These are phyloP conservation scores for Synanthedon formicaeformis DNA, from an alignment of 2,888 invertebrate genomes.

Conservation along the genomic window DNA sequence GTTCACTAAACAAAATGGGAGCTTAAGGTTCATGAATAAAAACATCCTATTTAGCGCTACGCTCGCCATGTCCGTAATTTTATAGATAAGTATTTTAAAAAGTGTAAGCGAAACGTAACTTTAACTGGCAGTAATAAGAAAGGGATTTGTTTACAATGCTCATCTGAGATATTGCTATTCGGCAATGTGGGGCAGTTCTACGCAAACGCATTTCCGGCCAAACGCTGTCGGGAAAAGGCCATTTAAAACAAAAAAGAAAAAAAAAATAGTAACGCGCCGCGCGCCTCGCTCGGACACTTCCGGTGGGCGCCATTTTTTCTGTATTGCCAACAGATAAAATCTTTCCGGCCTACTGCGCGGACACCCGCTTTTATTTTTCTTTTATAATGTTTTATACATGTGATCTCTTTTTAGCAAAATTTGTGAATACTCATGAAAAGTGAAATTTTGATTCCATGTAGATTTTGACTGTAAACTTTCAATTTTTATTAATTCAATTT, in stretches of 20 bases:
- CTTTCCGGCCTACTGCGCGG: constrained; percentile 68
- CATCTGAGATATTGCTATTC: constrained; percentile 43
- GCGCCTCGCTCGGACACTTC: constrained; percentile 68
- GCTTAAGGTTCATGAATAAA: constrained; percentile 66
- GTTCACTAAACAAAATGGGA: constrained; percentile 64
- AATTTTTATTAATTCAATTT: not conserved
- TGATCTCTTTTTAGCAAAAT: constrained; percentile 55
- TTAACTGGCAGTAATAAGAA: constrained; percentile 32
- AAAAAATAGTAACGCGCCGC: constrained; percentile 66
- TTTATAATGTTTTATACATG: constrained; percentile 40
- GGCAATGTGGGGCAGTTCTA: constrained; percentile 52
- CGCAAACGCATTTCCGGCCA: constrained; percentile 70
- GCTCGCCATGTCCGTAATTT: constrained; percentile 41
- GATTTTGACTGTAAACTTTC: not conserved
- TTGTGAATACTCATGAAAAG: constrained; percentile 18
- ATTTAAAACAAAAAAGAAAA: constrained; percentile 67
- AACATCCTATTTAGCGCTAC: constrained; percentile 68
- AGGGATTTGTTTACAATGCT: constrained; percentile 42
- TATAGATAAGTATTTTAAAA: constrained; percentile 27
- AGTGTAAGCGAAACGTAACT: constrained; percentile 28
- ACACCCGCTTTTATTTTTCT: constrained; percentile 56
- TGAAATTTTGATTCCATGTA: constrained; percentile 7
- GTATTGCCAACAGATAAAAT: constrained; percentile 71
- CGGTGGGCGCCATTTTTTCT: constrained; percentile 72
- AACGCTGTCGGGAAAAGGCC: constrained; percentile 69